Base-by-base conservation (phyloP, 2,888 invertebrate genomes). In the Nomada fucata region DNA sequence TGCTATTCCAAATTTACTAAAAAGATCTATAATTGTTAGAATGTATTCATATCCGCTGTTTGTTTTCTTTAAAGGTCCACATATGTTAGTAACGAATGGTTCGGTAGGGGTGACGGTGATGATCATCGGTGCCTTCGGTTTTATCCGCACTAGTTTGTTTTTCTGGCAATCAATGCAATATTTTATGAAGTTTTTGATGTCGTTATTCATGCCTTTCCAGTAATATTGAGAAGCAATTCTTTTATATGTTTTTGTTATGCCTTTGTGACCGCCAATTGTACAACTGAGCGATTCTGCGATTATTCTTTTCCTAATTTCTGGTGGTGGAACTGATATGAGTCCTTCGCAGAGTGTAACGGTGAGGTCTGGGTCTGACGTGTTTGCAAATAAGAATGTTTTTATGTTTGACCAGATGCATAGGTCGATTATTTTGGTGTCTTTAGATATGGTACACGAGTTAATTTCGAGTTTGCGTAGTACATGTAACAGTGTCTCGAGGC, bases 261-360 rank as follows among this genome's bases (percentile, higher is more conserved):
- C 83, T 52, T 81, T 76, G 18, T 79, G 83, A 15, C 86, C 83
- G 26, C 70, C 78, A n/a, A 76, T 2, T n/a, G 18, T 20, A 42
- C 23, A 61, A 20, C 5, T n/a, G 29, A 23, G 20, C 20, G 13
- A 20, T 10, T 61, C 61, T 10, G 18, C 18, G n/a, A 44, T 60
- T n/a, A 4, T 10, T 13, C 42, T 44, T 42, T n/a, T n/a, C 11
- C 47, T 11, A 13, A 47, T 15, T 15, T 47, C 47, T 47, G 15
- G 11, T 3, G 47, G 47, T 47, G 47, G 47, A 3, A 47, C 47
- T 13, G 15, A 13, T 47, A 47, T 13, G 11, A 15, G 2, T 47
- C 47, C 47, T 15, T 11, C 11, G 10, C 47, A 47, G 0, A 47
- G 36, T 36, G 36, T 7, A 36, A 36, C 7, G 36, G 36, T 36